These are phyloP conservation scores for Nephrotoma appendiculata DNA, from an alignment of 2,888 invertebrate species.

Conservation along the genomic window DNA sequence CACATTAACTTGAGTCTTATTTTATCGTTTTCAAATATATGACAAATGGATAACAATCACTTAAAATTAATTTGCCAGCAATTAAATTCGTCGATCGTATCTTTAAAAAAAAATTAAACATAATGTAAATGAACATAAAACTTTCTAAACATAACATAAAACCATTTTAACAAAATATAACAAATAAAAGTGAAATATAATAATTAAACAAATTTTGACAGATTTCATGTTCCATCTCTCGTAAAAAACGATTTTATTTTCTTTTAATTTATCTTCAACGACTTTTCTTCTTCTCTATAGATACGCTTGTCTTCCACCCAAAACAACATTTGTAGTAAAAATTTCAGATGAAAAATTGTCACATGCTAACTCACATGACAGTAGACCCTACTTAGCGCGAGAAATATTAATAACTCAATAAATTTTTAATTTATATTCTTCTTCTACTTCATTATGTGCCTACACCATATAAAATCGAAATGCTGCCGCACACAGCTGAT, in stretches of 20 bases:
- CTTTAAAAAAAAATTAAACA: neutral
- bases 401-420: neutral
- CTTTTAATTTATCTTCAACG: neutral
- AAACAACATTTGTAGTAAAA: neutral
- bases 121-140: neutral
- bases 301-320: neutral
- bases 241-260: neutral
- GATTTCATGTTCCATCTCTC: neutral
- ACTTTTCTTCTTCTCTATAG: neutral
- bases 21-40: neutral
- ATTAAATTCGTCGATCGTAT: neutral
- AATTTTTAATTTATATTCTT: neutral
- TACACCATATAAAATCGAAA: neutral
- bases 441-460: neutral
- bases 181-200: neutral
- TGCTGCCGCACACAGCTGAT: neutral
- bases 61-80: neutral
- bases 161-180: neutral
- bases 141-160: neutral
- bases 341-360: neutral
- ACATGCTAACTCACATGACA: neutral
- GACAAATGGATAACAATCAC: neutral
- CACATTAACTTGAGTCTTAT: neutral
- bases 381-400: neutral
- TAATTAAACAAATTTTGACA: neutral